Conservation (phyloP, 2,888 invertebrate species). For the Pseudeuparius sepicola region DNA sequence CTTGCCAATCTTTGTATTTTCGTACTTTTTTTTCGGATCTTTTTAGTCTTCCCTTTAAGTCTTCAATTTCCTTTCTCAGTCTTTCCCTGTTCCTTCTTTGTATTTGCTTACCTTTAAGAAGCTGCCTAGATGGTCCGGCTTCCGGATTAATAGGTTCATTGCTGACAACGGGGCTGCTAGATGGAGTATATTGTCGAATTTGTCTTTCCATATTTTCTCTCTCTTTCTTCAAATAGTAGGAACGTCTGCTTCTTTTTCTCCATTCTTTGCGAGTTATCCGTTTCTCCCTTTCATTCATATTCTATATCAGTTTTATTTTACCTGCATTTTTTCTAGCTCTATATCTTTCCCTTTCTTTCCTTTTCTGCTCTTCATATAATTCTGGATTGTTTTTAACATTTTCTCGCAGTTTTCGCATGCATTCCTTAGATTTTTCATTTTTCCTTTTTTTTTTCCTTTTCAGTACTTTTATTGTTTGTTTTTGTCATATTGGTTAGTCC, state of each 20-base stretch:
- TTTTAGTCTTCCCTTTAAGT: conserved; percentile 5
- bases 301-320: conserved; percentile 8
- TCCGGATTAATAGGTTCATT: background rate
- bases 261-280: conserved; percentile 9
- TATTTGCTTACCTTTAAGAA: background rate
- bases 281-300: conserved; percentile 11
- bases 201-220: no score
- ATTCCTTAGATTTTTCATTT: no score
- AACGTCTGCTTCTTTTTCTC: conserved; percentile 8
- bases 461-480: no score
- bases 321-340: conserved; percentile 9
- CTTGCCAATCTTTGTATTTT: conserved; percentile 5
- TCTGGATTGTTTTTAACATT: no score
- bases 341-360: conserved; percentile 9
- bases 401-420: no score
- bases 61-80: conserved; percentile 7
- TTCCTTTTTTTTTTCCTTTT: no score
- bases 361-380: conserved; percentile 7
- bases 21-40: conserved; percentile 10
- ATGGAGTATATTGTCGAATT: conserved; percentile 9
- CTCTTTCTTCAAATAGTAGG: conserved; percentile 4
- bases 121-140: background rate
- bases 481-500: no score
- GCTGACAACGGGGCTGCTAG: conserved; percentile 4
- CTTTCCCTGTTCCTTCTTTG: conserved; percentile 8